Percentiles rank a stretch among this genome's conserved stretches.
Conservation (phyloP, 2,113 vertebrate species). For the Galemys pyrenaicus region DNA sequence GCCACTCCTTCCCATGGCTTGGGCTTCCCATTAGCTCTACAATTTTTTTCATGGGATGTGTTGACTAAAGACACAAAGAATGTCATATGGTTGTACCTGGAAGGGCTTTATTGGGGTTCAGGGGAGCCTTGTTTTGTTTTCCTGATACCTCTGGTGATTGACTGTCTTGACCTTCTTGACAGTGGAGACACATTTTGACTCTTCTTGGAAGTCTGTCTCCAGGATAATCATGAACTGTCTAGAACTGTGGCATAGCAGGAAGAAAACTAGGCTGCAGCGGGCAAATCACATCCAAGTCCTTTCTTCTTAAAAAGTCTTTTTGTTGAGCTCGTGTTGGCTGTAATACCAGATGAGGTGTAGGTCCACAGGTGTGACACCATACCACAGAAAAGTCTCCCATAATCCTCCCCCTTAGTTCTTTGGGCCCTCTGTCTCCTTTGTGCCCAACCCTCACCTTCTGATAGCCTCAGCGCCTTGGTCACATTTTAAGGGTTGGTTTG, state of each 20-base stretch:
- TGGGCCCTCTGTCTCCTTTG: too few relatives aligned
- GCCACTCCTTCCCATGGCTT: not conserved
- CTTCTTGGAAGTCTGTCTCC: slow-evolving; percentile 44
- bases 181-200: not conserved
- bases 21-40: not conserved
- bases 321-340: too few relatives aligned
- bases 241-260: not conserved
- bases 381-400: too few relatives aligned
- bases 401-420: too few relatives aligned
- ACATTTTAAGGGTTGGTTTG: too few relatives aligned
- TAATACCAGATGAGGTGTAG: too few relatives aligned
- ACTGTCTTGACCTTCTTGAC: slow-evolving; percentile 4
- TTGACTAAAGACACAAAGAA: not conserved
- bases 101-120: not conserved
- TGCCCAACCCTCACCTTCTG: too few relatives aligned
- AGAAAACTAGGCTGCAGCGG: not conserved
- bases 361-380: too few relatives aligned
- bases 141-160: not conserved
- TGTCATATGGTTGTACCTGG: not conserved
- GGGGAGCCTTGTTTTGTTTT: not conserved
- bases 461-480: too few relatives aligned
- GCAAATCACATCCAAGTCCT: not conserved
- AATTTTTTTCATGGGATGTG: not conserved
- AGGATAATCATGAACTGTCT: not conserved
- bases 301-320: not conserved